Evolutionary conservation across 64 coral and sea anemone genomes (phyloP), one percentile per base, ranked within the genome.

Genomic region (Stylophora pistillata): DNA sequence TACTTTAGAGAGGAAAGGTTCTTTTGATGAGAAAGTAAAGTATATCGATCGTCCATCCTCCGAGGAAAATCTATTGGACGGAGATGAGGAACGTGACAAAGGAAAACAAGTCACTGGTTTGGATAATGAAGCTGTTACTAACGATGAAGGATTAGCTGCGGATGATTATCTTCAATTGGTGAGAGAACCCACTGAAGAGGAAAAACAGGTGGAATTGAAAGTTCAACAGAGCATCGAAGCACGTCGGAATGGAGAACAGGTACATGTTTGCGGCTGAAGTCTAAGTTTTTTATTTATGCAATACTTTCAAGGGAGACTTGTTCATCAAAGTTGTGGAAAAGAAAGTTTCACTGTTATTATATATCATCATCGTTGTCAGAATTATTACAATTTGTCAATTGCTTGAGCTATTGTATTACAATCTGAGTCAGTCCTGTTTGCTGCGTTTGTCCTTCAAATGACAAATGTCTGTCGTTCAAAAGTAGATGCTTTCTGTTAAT

Each of bases 11-110:
- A 71, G 93, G 15, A 95, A 91, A 30, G 85, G 71, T 11, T 95
- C 94, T 16, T 84, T 91, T 62, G 90, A 89, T 34, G 90, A 93
- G 10, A 86, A 96, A 81, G 88, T 93, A 2, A 69, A 74, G 58
- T 86, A 78, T 15, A 27, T 81, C 15, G 32, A 87, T 37, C 76
- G 71, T 21, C 82, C 87, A 16, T 87, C 85, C 21, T 86, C 88
- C 5, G 27, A 53, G 10, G 72, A 73, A 53, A 73, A 82, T 21
- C 15, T 73, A 5, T 57, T 77, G 1, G 69, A 55, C 34, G 78
- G 30, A 59, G 74, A 78, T 28, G 28, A 29, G 0, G 61, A 26
- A 13, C 27, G 41, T 14, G 69, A 59, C 54, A 61, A 55, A 33
- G 87, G 86, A 9, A 68, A 56, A 10, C 57, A 30, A 4, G 74